Conservation (phyloP, 2,113 vertebrate species). For the Solea solea region DNA sequence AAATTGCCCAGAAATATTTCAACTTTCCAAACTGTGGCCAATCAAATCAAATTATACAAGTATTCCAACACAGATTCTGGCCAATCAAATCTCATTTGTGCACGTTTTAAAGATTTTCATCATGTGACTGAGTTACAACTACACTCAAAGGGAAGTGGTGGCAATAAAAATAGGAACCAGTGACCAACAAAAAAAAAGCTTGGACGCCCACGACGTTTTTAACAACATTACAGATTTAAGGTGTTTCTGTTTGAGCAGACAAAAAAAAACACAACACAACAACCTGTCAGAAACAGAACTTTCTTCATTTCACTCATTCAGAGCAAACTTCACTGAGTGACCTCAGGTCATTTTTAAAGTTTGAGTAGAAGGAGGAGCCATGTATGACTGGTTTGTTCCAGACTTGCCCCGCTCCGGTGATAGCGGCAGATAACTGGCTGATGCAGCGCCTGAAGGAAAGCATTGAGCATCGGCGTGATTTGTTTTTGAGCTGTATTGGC, state of each 20-base stretch:
- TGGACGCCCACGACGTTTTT: not conserved
- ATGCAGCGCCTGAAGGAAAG: slow-evolving; percentile 15
- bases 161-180: slow-evolving; percentile 57
- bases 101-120: no score
- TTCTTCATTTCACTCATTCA: no score
- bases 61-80: no score
- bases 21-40: no score
- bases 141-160: slow-evolving; percentile 50
- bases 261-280: no score
- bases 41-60: no score
- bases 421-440: slow-evolving; percentile 32
- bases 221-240: not conserved
- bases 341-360: not conserved
- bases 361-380: not conserved
- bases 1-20: no score
- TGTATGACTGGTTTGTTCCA: slow-evolving; percentile 24
- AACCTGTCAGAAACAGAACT: not conserved
- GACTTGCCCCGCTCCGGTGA: slow-evolving; percentile 1
- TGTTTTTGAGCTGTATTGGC: slow-evolving; percentile 36
- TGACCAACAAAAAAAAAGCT: not conserved
- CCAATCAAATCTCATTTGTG: no score
- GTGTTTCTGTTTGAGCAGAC: slow-evolving; percentile 20
- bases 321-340: no score
- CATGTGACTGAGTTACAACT: not conserved
- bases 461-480: slow-evolving; percentile 24